These are phyloP conservation scores for Periophthalmus magnuspinnatus DNA, from an alignment of 2,797 vertebrate species.

Conservation along the genomic window DNA sequence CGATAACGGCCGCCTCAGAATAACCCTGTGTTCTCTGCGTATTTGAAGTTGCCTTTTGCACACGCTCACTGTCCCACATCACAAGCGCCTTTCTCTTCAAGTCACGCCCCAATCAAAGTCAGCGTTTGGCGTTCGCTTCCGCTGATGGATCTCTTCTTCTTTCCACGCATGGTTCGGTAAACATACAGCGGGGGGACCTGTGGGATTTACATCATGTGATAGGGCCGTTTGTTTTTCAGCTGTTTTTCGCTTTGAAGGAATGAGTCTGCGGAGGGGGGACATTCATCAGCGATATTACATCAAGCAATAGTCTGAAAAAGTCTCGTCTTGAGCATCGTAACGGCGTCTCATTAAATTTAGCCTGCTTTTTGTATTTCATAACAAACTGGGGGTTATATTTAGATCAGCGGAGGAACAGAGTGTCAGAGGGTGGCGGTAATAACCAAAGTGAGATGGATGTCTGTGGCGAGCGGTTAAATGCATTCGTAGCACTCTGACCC, in stretches of 20 bases:
- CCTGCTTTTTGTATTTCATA: slow-evolving; percentile 69
- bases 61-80: slow-evolving; percentile 37
- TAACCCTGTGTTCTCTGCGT: slow-evolving; percentile 12
- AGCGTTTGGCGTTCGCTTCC: slow-evolving; percentile 16
- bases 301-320: slow-evolving; percentile 49
- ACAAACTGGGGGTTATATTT: slow-evolving; percentile 71
- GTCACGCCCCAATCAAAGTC: slow-evolving; percentile 38
- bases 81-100: slow-evolving; percentile 3
- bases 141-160: slow-evolving; percentile 28
- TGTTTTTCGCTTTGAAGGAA: slow-evolving; percentile 44
- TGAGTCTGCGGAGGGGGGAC: slow-evolving; percentile 23
- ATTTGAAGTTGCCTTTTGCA: slow-evolving; percentile 30
- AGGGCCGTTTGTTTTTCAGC: slow-evolving; percentile 26
- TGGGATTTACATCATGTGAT: slow-evolving; percentile 36
- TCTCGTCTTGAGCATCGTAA: slow-evolving; percentile 46
- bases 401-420: slow-evolving; percentile 57
- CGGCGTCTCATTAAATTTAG: slow-evolving; percentile 69
- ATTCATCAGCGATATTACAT: slow-evolving; percentile 53
- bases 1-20: background rate
- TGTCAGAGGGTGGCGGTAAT: slow-evolving; percentile 59
- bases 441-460: slow-evolving; percentile 68
- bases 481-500: slow-evolving; percentile 55
- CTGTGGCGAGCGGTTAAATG: slow-evolving; percentile 50
- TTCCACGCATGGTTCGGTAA: slow-evolving; percentile 22
- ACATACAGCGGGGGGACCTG: slow-evolving; percentile 40